These are phyloP conservation scores for Celastrina argiolus DNA, from an alignment of 2,888 invertebrate species.

Conservation along the genomic window DNA sequence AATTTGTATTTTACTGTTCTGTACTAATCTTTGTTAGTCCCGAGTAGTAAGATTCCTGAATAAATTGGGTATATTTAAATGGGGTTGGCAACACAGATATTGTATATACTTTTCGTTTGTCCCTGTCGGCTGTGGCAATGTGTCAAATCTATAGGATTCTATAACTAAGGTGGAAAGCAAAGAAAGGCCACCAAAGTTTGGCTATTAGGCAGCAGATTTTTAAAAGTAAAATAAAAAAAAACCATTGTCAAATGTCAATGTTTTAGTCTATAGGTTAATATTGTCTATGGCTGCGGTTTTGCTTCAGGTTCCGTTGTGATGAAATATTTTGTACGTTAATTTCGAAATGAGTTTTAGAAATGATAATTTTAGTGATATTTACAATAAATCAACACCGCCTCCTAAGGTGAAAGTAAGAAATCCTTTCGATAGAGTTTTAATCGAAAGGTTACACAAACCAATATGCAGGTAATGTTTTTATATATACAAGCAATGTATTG, in stretches of 20 bases:
- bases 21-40: too few species aligned
- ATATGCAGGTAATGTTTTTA: conserved; percentile 80
- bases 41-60: too few species aligned
- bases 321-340: conserved; percentile 45
- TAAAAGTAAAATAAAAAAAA: too few species aligned
- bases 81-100: too few species aligned
- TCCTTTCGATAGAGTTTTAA: conserved; percentile 82
- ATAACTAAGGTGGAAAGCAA: too few species aligned
- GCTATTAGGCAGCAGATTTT: too few species aligned
- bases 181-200: too few species aligned
- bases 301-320: conserved; percentile 7
- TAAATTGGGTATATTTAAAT: too few species aligned
- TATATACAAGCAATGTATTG: background rate
- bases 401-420: conserved; percentile 76
- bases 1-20: too few species aligned
- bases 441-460: conserved; percentile 81
- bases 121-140: too few species aligned
- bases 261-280: background rate
- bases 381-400: conserved; percentile 61
- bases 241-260: background rate
- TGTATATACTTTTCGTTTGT: too few species aligned
- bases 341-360: conserved; percentile 68
- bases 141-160: too few species aligned
- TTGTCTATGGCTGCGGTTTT: background rate
- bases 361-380: conserved; percentile 46